Conservation (phyloP, 2,888 invertebrate genomes). For the Caenorhabditis wallacei region DNA sequence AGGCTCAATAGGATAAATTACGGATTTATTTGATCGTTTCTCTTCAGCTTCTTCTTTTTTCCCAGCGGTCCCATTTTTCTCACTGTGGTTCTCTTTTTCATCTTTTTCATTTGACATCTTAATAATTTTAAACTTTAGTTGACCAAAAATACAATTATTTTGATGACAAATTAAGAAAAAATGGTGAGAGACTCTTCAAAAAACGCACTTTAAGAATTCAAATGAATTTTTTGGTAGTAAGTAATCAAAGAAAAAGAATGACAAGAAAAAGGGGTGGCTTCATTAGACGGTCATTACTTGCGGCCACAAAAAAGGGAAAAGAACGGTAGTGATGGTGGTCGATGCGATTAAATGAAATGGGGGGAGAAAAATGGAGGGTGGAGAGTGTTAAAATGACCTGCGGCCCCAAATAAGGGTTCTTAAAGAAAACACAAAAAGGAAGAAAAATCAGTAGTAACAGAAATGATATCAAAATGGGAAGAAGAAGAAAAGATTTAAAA, state of each 20-base stretch:
- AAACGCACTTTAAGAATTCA: constrained; percentile 2
- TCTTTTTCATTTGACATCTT: constrained; percentile 58
- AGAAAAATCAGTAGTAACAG: constrained; percentile 16
- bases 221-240: not conserved
- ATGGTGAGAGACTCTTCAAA: constrained; percentile 30
- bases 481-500: constrained; percentile 17
- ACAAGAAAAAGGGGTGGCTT: constrained; percentile 30
- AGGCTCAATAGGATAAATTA: constrained; percentile 70
- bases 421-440: constrained; percentile 86
- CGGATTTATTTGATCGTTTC: constrained; percentile 35
- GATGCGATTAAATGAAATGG: constrained; percentile 28
- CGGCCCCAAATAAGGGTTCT: constrained; percentile 91
- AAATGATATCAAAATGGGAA: constrained; percentile 23
- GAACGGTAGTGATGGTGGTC: constrained; percentile 28
- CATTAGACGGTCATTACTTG: constrained; percentile 51
- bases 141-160: not conserved
- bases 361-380: constrained; percentile 12
- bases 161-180: not conserved
- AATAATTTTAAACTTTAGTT: not conserved
- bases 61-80: not conserved
- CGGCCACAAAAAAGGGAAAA: constrained; percentile 16
- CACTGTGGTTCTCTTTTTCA: constrained; percentile 33
- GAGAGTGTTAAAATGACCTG: constrained; percentile 94
- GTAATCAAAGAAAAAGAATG: constrained; percentile 9
- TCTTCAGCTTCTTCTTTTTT: constrained; percentile 25